Evolutionary conservation across 1,140 invertebrate species (phyloP).

Genomic region (Saccostrea glomerata): DNA sequence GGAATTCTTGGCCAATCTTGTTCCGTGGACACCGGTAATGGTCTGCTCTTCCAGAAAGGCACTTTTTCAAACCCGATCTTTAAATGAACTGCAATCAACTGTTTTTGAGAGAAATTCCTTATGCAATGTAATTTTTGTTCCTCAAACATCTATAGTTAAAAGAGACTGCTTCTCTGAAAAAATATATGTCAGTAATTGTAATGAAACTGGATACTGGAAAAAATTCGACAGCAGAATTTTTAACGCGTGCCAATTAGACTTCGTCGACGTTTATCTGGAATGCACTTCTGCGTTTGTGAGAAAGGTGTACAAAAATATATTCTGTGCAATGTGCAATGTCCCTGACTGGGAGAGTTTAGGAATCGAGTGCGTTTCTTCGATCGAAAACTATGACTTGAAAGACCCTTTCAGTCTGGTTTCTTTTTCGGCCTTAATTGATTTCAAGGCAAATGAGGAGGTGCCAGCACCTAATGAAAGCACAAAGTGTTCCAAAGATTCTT

Average conservation of each 20-base stretch:
- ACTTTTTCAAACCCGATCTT: neutral
- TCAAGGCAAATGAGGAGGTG: neutral
- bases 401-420: neutral
- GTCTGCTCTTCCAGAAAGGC: neutral
- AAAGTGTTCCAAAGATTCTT: neutral
- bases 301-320: neutral
- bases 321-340: neutral
- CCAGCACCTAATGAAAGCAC: neutral
- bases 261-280: neutral
- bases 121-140: neutral
- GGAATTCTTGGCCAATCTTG: neutral
- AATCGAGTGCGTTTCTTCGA: neutral
- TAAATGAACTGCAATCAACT: neutral
- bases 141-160: neutral
- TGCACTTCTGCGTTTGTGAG: neutral
- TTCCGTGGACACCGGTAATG: neutral
- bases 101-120: neutral
- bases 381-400: neutral
- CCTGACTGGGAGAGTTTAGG: neutral
- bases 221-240: neutral
- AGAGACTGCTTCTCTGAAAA: neutral
- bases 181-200: neutral
- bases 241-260: neutral
- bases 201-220: neutral
- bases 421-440: slow-evolving; percentile 1